Evolutionary conservation across 2,797 vertebrate genomes (phyloP).

Genomic region (Fistularia tabacaria): DNA sequence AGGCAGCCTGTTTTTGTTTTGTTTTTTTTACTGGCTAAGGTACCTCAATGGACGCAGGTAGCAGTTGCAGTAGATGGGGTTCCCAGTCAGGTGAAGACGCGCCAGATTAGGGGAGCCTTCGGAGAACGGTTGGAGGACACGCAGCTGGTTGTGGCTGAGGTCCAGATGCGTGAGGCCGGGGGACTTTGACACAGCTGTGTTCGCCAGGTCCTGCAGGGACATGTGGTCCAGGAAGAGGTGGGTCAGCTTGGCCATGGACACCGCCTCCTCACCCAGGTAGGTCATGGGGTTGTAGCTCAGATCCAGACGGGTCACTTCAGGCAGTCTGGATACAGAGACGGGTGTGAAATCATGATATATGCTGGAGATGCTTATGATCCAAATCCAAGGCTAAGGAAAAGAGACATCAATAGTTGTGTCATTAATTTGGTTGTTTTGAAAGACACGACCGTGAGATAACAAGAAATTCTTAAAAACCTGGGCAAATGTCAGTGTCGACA

Average conservation of each 20-base stretch:
- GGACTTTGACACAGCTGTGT: conserved; percentile 76
- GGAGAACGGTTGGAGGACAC: conserved; percentile 76
- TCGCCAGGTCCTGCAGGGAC: conserved; percentile 84
- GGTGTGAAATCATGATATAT: too few relatives aligned
- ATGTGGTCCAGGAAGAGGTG: conserved; percentile 87
- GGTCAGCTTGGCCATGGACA: conserved; percentile 82
- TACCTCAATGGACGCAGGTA: conserved; percentile 79
- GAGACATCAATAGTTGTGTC: too few relatives aligned
- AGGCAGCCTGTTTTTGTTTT: background rate
- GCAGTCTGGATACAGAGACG: conserved; percentile 61
- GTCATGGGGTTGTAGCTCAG: conserved; percentile 91
- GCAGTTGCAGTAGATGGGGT: conserved; percentile 89
- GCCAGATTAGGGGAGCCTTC: conserved; percentile 72
- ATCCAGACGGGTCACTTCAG: conserved; percentile 79
- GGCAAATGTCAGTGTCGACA: too few relatives aligned
- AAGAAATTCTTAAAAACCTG: too few relatives aligned
- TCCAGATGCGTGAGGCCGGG: conserved; percentile 82
- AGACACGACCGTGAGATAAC: too few relatives aligned
- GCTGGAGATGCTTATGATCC: too few relatives aligned
- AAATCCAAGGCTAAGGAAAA: too few relatives aligned
- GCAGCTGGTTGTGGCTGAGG: conserved; percentile 87
- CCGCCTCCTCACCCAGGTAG: conserved; percentile 81
- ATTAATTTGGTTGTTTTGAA: too few relatives aligned
- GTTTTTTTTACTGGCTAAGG: background rate
- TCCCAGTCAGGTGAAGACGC: conserved; percentile 80